Evolutionary conservation across 2,797 vertebrate genomes (phyloP).

Genomic region (Poeciliopsis gracilis): DNA sequence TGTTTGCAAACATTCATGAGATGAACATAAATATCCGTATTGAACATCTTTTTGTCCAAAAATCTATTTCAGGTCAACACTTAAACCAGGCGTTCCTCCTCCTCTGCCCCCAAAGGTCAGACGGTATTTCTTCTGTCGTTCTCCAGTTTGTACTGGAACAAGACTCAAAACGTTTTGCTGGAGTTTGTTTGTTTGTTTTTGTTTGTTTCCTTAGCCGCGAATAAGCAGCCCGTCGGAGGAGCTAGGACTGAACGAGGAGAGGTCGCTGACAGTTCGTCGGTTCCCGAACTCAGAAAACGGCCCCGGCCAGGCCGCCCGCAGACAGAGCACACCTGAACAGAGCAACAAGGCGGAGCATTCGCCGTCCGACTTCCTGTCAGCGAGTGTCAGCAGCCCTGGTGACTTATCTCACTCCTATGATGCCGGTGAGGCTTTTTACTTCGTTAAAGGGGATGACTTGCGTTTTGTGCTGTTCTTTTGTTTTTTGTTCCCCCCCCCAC

Average conservation of each 20-base stretch:
- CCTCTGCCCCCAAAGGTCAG: slow-evolving; percentile 95
- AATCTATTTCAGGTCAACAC: slow-evolving; percentile 85
- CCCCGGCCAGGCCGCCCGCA: slow-evolving; percentile 75
- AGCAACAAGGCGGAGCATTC: slow-evolving; percentile 69
- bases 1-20: background rate
- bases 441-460: too few relatives aligned
- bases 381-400: slow-evolving; percentile 88
- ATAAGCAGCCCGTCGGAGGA: slow-evolving; percentile 89
- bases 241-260: slow-evolving; percentile 84
- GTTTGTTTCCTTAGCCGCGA: slow-evolving; percentile 79
- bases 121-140: too few relatives aligned
- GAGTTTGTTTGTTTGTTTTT: background rate
- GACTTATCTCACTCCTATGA: slow-evolving; percentile 77
- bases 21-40: background rate
- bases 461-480: background rate
- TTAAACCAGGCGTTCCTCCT: slow-evolving; percentile 88
- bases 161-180: background rate
- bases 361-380: slow-evolving; percentile 81
- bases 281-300: slow-evolving; percentile 86
- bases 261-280: slow-evolving; percentile 87
- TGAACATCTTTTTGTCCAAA: slow-evolving; percentile 5
- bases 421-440: slow-evolving; percentile 59
- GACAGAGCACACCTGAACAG: slow-evolving; percentile 89
- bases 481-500: background rate
- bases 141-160: background rate